Evolutionary conservation across 2,113 vertebrate genomes (phyloP).

Genomic region (Sylvietta virens): DNA sequence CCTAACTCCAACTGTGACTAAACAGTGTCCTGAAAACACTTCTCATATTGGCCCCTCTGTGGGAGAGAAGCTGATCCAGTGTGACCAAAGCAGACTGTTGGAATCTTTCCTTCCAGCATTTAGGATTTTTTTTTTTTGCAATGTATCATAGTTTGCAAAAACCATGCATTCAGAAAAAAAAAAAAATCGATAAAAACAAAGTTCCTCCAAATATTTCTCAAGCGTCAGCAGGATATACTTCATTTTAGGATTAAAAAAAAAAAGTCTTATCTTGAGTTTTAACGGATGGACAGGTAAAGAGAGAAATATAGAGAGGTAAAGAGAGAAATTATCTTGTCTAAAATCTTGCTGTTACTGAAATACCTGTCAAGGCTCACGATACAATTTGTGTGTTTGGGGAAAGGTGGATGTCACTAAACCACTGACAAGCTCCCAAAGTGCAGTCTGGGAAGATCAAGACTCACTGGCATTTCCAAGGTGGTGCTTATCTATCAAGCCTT

Average conservation of each 20-base stretch:
- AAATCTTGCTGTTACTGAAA: background rate
- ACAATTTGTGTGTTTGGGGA: background rate
- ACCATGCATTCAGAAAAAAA: background rate
- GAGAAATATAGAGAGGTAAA: background rate
- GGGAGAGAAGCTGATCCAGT: background rate
- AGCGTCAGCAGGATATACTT: rapidly evolving
- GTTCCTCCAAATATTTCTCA: background rate
- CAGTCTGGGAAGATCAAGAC: background rate
- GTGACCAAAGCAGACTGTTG: background rate
- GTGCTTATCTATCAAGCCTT: background rate
- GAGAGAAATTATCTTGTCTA: background rate
- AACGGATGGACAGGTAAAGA: background rate
- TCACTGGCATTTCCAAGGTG: background rate
- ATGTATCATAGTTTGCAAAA: background rate
- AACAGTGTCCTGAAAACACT: background rate
- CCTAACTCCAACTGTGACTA: background rate
- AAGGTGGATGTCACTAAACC: background rate
- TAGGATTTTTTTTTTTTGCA: background rate
- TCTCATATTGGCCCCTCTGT: background rate
- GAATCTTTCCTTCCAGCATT: background rate
- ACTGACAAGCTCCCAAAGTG: background rate
- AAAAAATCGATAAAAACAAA: background rate
- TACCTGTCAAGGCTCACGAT: background rate
- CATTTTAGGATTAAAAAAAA: background rate
- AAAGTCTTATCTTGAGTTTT: background rate